Percentiles rank a stretch among this genome's conserved stretches.
phyloP scores from a whole-genome alignment of 1,140 invertebrate species.

The Cotesia typhae region DNA sequence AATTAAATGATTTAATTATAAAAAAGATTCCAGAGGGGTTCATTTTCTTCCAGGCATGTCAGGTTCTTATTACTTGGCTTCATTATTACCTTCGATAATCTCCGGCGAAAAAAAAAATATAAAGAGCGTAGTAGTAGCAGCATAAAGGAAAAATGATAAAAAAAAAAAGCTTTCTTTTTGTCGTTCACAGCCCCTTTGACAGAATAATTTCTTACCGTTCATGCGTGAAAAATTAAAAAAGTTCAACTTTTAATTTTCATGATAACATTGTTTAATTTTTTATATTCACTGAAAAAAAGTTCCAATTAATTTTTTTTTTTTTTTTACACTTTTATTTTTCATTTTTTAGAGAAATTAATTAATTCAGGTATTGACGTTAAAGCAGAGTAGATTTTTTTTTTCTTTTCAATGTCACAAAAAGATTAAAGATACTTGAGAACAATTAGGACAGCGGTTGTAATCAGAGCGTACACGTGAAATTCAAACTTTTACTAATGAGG shows the following conservation, averaged over 20 bases:
- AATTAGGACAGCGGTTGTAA: slow-evolving; percentile 54
- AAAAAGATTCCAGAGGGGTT: slow-evolving; percentile 23
- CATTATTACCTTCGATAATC: slow-evolving; percentile 31
- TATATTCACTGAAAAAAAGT: slow-evolving; percentile 7
- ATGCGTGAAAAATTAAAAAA: slow-evolving; percentile 26
- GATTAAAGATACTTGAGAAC: slow-evolving; percentile 24
- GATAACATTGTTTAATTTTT: neutral
- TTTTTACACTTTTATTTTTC: neutral
- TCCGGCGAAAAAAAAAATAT: neutral
- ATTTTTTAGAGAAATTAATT: too few species aligned
- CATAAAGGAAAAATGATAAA: too few species aligned
- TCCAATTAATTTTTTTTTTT: slow-evolving; percentile 16
- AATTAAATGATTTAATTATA: slow-evolving; percentile 49
- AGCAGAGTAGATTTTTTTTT: neutral
- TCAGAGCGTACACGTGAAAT: slow-evolving; percentile 50
- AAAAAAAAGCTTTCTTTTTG: neutral
- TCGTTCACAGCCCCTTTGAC: neutral
- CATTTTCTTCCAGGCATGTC: slow-evolving; percentile 5
- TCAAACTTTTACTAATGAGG: slow-evolving; percentile 52
- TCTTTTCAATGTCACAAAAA: neutral
- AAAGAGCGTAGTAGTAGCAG: too few species aligned
- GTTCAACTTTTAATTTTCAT: slow-evolving; percentile 19
- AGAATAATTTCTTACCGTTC: slow-evolving; percentile 14
- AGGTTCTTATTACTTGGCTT: slow-evolving; percentile 25
- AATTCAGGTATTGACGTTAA: too few species aligned